A percentile compares a stretch with the other conserved stretches of the same genome.
phyloP scores from a whole-genome alignment of 2,797 vertebrate genomes.

The Bryconaethiops microstoma region DNA sequence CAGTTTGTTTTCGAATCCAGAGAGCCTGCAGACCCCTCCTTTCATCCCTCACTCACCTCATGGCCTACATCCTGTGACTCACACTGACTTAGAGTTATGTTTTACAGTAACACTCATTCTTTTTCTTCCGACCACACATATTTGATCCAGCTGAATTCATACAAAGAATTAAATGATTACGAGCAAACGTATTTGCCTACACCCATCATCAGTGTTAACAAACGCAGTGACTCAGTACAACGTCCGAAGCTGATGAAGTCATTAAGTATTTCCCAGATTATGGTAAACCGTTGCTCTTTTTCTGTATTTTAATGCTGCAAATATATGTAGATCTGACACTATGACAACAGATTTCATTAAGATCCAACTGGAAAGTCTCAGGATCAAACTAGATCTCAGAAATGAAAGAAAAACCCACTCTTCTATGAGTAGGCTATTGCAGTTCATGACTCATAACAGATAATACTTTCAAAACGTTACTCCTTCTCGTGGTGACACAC shows the following conservation, averaged over 20 bases:
- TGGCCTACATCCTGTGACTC: constrained; percentile 79
- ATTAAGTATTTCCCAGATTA: neutral
- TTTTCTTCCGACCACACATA: constrained; percentile 53
- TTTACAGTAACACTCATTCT: constrained; percentile 62
- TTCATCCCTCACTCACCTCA: constrained; percentile 60
- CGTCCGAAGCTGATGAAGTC: neutral
- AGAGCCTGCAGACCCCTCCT: constrained; percentile 51
- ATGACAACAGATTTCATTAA: neutral
- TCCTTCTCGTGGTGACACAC: constrained; percentile 46
- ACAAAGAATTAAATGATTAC: neutral
- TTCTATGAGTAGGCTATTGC: neutral
- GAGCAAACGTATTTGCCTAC: neutral
- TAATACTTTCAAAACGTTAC: constrained; percentile 17
- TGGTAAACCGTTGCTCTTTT: neutral
- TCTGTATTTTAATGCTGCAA: neutral
- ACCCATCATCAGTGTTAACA: neutral
- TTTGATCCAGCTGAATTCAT: constrained; percentile 24
- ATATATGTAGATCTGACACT: neutral
- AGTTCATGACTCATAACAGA: constrained; percentile 14
- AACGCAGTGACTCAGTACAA: neutral
- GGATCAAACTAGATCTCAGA: neutral
- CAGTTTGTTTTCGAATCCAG: constrained; percentile 65
- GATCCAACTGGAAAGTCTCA: neutral
- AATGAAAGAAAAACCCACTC: neutral
- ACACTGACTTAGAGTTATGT: constrained; percentile 63